Percentiles rank a stretch among this genome's conserved stretches.
Evolutionary conservation across 2,113 vertebrate species (phyloP).

Genomic region (Lophius piscatorius): DNA sequence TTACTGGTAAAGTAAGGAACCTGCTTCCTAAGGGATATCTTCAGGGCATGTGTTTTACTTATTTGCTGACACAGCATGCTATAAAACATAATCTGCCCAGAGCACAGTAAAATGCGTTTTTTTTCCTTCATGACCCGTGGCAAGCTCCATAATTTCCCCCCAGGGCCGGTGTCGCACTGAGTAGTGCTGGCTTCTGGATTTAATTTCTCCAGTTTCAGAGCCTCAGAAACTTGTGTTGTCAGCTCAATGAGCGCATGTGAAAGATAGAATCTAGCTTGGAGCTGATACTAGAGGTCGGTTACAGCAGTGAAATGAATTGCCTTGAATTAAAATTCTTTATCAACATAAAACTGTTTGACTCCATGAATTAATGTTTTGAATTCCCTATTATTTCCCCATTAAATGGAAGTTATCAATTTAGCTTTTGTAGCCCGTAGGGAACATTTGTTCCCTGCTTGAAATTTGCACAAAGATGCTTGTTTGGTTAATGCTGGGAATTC

Average conservation of each 20-base stretch:
- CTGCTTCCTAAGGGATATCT: slow-evolving; percentile 52
- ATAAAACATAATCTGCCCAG: slow-evolving; percentile 48
- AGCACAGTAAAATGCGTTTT: slow-evolving; percentile 28
- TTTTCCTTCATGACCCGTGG: slow-evolving; percentile 34
- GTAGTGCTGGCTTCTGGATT: slow-evolving; percentile 36
- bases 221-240: slow-evolving; percentile 34
- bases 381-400: slow-evolving; percentile 5
- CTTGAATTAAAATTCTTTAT: slow-evolving; percentile 30
- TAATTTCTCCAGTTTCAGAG: slow-evolving; percentile 40
- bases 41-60: slow-evolving; percentile 41
- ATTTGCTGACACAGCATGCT: slow-evolving; percentile 49
- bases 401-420: slow-evolving; percentile 25
- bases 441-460: slow-evolving; percentile 19
- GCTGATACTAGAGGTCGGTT: slow-evolving; percentile 41
- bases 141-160: slow-evolving; percentile 32
- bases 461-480: slow-evolving; percentile 21
- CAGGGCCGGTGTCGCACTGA: slow-evolving; percentile 5
- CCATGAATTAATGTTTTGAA: slow-evolving; percentile 14
- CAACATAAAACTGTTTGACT: slow-evolving; percentile 35
- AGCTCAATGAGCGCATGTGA: slow-evolving; percentile 30
- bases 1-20: slow-evolving; percentile 33
- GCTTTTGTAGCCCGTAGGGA: neutral
- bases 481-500: slow-evolving; percentile 20
- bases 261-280: slow-evolving; percentile 11
- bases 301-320: slow-evolving; percentile 14